These are phyloP conservation scores for Chascanopsetta lugubris DNA, from an alignment of 2,113 vertebrate genomes.

Conservation along the genomic window DNA sequence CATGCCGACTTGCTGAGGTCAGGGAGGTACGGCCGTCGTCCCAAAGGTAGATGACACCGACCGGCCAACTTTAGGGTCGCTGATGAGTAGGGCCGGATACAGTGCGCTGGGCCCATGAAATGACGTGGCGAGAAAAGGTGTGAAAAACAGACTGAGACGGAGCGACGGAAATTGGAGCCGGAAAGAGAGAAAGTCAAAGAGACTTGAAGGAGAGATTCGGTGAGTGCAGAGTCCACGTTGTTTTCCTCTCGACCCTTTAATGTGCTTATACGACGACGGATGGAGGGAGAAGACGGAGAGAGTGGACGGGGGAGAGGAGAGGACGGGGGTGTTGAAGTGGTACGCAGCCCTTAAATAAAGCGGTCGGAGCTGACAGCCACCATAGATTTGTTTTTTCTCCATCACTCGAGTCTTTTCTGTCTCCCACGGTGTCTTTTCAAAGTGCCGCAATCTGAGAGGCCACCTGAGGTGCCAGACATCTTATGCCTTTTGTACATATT, in stretches of 20 bases:
- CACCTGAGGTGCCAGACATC: slow-evolving; percentile 54
- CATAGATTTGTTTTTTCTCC: slow-evolving; percentile 62
- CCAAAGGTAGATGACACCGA: slow-evolving; percentile 14
- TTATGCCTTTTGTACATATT: slow-evolving; percentile 33
- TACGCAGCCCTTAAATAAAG: slow-evolving; percentile 29
- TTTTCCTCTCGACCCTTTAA: slow-evolving; percentile 30
- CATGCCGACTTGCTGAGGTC: slow-evolving; percentile 44
- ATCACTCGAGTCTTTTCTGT: slow-evolving; percentile 50
- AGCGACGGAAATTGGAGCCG: neutral
- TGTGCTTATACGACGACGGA: slow-evolving; percentile 33
- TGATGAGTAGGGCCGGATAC: slow-evolving; percentile 37
- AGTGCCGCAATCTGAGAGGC: slow-evolving; percentile 55
- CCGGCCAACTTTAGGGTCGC: slow-evolving; percentile 38
- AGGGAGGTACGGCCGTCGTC: slow-evolving; percentile 27
- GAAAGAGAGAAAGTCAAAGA: slow-evolving; percentile 15
- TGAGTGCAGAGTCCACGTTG: slow-evolving; percentile 28
- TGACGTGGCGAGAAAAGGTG: slow-evolving; percentile 3
- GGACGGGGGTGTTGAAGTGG: slow-evolving; percentile 26
- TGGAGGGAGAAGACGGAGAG: neutral
- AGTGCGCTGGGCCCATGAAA: slow-evolving; percentile 7
- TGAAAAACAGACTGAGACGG: slow-evolving; percentile 8
- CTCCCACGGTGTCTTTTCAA: slow-evolving; percentile 27
- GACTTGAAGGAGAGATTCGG: slow-evolving; percentile 10
- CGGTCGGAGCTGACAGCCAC: slow-evolving; percentile 47
- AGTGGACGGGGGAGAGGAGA: slow-evolving; percentile 25